Conservation (phyloP, 2,113 vertebrate genomes). For the Perca schrenkii region DNA sequence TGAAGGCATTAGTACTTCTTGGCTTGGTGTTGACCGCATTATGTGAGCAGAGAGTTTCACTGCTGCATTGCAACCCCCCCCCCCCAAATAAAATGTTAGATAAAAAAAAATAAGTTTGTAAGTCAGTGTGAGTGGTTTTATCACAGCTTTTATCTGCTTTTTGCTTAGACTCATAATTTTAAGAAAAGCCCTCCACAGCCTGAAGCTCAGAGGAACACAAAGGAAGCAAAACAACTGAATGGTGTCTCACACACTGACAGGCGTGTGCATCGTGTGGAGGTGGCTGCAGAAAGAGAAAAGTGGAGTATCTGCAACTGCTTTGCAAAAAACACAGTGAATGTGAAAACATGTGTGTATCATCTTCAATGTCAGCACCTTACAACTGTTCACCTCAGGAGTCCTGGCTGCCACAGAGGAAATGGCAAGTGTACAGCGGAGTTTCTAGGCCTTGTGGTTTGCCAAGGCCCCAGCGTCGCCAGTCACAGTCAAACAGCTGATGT, state of each 20-base stretch:
- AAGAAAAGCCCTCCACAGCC: conserved; percentile 19
- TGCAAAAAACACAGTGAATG: not conserved
- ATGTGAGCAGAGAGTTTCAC: conserved; percentile 2
- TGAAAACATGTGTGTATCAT: conserved; percentile 6
- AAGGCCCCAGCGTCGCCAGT: conserved; percentile 11
- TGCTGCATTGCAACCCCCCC: conserved; percentile 15
- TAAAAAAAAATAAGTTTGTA: not conserved
- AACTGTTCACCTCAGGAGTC: conserved; percentile 24
- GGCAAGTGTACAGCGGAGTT: conserved; percentile 10
- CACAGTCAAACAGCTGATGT: conserved; percentile 40
- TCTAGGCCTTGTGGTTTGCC: not conserved
- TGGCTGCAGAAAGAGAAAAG: not conserved
- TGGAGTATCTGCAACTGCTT: not conserved
- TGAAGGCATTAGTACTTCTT: conserved; percentile 35
- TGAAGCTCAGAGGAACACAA: conserved; percentile 18
- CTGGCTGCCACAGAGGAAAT: conserved; percentile 24
- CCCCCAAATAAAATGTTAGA: conserved; percentile 1
- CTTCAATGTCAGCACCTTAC: conserved; percentile 9
- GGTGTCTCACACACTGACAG: conserved; percentile 28
- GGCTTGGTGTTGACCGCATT: conserved; percentile 18
- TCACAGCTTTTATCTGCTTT: conserved; percentile 47
- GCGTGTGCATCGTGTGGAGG: conserved; percentile 3
- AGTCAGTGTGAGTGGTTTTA: conserved; percentile 23
- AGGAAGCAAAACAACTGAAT: conserved; percentile 13
- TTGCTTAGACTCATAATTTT: conserved; percentile 39